A percentile compares a stretch with the other conserved stretches of the same genome.
These are phyloP conservation scores for Caenorhabditis uteleia DNA, from an alignment of 2,888 invertebrate genomes.

Conservation along the genomic window DNA sequence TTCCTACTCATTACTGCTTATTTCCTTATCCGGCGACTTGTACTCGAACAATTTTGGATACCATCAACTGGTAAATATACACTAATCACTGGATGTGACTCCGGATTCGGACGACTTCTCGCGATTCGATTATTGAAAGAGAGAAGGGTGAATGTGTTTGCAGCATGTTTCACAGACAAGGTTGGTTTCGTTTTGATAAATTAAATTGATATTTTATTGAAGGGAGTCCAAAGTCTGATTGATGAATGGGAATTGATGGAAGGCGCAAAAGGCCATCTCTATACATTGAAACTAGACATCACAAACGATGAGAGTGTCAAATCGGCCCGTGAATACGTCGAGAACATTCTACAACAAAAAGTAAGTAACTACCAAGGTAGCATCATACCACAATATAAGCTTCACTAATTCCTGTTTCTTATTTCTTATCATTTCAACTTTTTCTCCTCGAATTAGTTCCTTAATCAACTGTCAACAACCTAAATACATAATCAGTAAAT, in stretches of 20 bases:
- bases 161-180: slow-evolving; percentile 76
- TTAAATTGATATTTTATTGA: neutral
- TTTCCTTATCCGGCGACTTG: slow-evolving; percentile 39
- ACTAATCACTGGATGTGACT: slow-evolving; percentile 54
- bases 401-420: no score
- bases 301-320: slow-evolving; percentile 77
- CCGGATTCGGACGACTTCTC: slow-evolving; percentile 69
- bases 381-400: no score
- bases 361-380: slow-evolving; percentile 26
- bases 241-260: slow-evolving; percentile 10
- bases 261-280: slow-evolving; percentile 63
- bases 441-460: no score
- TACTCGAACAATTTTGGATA: slow-evolving; percentile 44
- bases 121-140: slow-evolving; percentile 71
- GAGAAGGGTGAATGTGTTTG: slow-evolving; percentile 81
- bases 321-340: slow-evolving; percentile 78
- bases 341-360: slow-evolving; percentile 38
- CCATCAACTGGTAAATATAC: slow-evolving; percentile 37
- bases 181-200: slow-evolving; percentile 24
- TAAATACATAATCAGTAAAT: no score
- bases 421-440: no score
- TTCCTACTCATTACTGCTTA: no score
- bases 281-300: slow-evolving; percentile 75
- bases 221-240: slow-evolving; percentile 37
- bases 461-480: no score